A percentile compares a stretch with the other conserved stretches of the same genome.
phyloP scores from a whole-genome alignment of 2,797 vertebrate species.

The Lacerta agilis region DNA sequence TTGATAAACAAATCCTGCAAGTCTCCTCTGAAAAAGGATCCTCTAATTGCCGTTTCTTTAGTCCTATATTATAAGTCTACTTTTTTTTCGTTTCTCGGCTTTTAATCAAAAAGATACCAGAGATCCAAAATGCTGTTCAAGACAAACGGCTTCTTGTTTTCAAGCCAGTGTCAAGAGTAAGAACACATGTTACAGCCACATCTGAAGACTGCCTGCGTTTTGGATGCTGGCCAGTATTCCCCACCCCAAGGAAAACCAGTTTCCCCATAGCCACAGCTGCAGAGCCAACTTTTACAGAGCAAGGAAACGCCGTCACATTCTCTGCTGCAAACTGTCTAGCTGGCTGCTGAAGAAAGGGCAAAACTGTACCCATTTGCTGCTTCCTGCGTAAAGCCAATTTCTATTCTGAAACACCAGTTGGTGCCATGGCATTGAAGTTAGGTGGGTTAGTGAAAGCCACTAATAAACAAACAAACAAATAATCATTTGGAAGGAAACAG shows the following conservation, averaged over 20 bases:
- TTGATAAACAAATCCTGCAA: not conserved
- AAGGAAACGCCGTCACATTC: slow-evolving; percentile 29
- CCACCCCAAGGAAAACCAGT: not conserved
- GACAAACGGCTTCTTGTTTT: not conserved
- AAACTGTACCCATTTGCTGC: slow-evolving; percentile 27
- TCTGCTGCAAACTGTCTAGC: slow-evolving; percentile 9
- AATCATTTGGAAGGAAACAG: not conserved
- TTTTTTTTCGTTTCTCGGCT: not conserved
- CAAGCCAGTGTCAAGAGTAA: slow-evolving; percentile 13
- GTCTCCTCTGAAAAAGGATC: not conserved
- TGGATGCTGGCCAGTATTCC: not conserved
- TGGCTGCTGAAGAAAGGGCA: not conserved
- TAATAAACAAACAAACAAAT: not conserved
- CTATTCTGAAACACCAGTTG: slow-evolving; percentile 36
- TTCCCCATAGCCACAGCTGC: not conserved
- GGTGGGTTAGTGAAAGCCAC: not conserved
- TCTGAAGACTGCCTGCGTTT: not conserved
- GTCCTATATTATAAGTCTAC: not conserved
- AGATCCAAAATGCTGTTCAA: not conserved
- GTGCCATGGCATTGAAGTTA: slow-evolving; percentile 32
- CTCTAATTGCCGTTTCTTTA: not conserved
- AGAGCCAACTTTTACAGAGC: slow-evolving; percentile 31
- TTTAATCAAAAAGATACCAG: not conserved
- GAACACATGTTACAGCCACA: slow-evolving; percentile 2
- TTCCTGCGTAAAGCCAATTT: slow-evolving; percentile 39